Base-by-base conservation (phyloP, 2,888 invertebrate genomes). In the Hetaerina titia region DNA sequence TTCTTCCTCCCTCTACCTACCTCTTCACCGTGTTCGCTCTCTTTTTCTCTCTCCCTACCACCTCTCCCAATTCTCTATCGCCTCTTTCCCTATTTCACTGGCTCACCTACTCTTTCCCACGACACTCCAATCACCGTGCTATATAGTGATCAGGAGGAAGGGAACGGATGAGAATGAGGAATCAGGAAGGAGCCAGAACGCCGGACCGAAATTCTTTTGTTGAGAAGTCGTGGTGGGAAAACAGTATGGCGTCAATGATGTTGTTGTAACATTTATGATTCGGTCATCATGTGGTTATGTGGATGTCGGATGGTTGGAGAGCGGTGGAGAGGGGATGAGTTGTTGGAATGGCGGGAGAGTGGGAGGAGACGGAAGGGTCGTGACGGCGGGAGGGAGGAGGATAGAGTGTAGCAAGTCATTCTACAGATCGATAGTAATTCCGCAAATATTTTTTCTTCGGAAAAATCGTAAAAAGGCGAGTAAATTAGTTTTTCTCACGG, bases 211-310 rank as follows among this genome's bases (percentile, higher is more conserved):
- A n/a, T 56, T 74, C 92, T 92, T 92, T 74, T 74, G 92, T 92
- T 45, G 15, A 22, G 81, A 25, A 81, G 31, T 11, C 31, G 31
- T 11, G 92, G 15, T 60, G 57, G 90, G 92, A 74, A 17, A 74
- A 92, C 92, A 92, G 69, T 74, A 74, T 92, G 92, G 92, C 92
- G 92, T 74, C 92, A 92, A 92, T 92, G 92, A 92, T 92, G 69
- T 69, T 69, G 56, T 9, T 92, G 92, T 56, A 92, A 74, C 92
- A 92, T 92, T 92, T 74, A 92, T 92, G 92, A 92, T 92, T 69
- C 64, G 90, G 90, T 64, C 45, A 64, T 64, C 92, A 69, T 69
- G 92, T 69, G 92, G 69, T 57, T 57, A 92, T 45, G 69, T 81
- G 81, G 25, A 81, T 31, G 81, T 31, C 11, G 81, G 31, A 81